Conservation (phyloP, 2,113 vertebrate species). For the Ceuthmochares aereus region DNA sequence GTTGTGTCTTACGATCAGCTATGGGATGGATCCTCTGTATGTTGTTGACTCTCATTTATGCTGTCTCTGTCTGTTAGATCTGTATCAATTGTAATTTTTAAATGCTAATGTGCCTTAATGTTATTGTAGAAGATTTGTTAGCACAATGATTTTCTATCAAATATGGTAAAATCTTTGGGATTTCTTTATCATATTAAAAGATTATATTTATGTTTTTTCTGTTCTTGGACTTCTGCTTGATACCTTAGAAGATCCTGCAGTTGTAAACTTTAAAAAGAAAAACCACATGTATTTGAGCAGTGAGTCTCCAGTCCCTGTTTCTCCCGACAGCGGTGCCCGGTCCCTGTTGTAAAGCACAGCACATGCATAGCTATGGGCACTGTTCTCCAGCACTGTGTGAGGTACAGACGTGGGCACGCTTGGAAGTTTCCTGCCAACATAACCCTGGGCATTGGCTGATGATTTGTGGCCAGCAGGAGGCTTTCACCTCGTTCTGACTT, state of each 20-base stretch:
- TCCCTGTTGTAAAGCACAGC: fast-evolving
- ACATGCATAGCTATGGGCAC: fast-evolving
- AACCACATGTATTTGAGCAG: fast-evolving
- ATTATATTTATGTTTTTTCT: neutral
- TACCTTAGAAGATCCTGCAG: neutral
- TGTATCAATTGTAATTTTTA: neutral
- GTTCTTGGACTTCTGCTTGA: neutral
- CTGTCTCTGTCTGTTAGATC: neutral
- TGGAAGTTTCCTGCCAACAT: neutral
- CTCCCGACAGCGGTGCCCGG: neutral
- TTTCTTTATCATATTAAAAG: slow-evolving; percentile 48
- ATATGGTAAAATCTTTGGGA: neutral
- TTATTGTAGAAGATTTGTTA: neutral
- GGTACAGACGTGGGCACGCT: fast-evolving
- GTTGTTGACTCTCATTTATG: neutral
- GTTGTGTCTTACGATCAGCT: fast-evolving
- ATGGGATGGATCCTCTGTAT: neutral
- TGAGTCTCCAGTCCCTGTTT: neutral
- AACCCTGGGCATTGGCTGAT: neutral
- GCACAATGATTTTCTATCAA: neutral
- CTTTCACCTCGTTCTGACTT: neutral
- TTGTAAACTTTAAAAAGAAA: neutral
- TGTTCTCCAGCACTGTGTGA: neutral
- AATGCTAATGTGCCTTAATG: neutral
- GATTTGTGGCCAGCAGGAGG: neutral